phyloP scores from a whole-genome alignment of 2,113 vertebrate species.

The Petromus typicus region DNA sequence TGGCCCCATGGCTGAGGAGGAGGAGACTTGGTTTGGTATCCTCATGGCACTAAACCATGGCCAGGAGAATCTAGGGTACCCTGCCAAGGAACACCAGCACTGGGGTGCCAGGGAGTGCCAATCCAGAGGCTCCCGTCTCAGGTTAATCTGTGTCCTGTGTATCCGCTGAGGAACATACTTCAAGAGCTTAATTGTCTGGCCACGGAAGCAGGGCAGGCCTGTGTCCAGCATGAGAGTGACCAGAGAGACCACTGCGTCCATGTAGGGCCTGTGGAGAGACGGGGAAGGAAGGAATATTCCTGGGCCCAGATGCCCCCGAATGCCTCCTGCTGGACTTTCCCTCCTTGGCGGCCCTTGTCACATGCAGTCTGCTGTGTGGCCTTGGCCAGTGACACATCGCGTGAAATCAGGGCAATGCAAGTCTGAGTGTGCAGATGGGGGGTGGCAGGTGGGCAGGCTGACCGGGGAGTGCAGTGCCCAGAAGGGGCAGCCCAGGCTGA shows the following conservation, averaged over 20 bases:
- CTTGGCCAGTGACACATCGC: not conserved
- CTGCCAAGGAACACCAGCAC: not conserved
- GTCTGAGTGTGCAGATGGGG: not conserved
- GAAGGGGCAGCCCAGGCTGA: not conserved
- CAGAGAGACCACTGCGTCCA: conserved; percentile 97
- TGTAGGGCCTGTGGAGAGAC: conserved; percentile 91
- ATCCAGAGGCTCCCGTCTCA: not conserved
- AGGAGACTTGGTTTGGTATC: not conserved
- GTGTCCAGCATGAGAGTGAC: conserved; percentile 97
- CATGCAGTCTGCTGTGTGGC: not conserved
- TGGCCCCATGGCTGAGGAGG: not conserved
- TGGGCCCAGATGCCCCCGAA: not conserved
- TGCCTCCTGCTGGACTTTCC: not conserved
- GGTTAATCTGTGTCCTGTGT: too few relatives aligned
- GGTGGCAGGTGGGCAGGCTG: not conserved
- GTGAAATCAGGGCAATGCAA: not conserved
- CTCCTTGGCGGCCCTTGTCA: not conserved
- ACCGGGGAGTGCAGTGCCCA: not conserved
- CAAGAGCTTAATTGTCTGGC: conserved; percentile 97
- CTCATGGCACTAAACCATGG: not conserved
- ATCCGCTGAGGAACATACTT: conserved; percentile 90
- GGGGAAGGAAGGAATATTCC: not conserved
- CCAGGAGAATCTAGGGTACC: not conserved
- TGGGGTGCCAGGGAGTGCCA: not conserved
- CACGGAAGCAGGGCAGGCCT: conserved; percentile 97